Evolutionary conservation across 2,113 vertebrate genomes (phyloP).

Genomic region (Brachypteracias leptosomus): DNA sequence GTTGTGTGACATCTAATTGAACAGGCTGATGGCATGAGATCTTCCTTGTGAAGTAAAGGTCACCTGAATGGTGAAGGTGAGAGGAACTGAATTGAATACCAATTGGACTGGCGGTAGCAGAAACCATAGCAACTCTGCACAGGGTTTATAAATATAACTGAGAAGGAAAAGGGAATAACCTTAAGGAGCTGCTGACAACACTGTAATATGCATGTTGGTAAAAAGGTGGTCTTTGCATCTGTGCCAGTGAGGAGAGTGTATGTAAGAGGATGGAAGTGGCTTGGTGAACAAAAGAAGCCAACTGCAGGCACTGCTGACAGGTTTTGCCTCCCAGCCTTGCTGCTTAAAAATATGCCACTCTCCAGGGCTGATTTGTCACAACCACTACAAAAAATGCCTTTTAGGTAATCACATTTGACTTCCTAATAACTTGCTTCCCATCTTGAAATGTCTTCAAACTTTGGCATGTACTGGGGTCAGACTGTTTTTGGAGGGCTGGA

Average conservation of each 20-base stretch:
- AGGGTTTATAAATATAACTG: slow-evolving; percentile 1
- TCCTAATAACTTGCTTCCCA: background rate
- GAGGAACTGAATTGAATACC: slow-evolving; percentile 11
- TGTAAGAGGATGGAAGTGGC: background rate
- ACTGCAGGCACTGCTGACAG: background rate
- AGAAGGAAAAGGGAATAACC: background rate
- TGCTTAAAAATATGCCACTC: background rate
- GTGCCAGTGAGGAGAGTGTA: background rate
- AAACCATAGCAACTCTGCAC: slow-evolving; percentile 44
- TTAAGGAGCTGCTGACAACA: background rate
- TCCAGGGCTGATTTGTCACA: background rate
- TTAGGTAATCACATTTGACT: background rate
- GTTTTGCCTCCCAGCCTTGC: background rate
- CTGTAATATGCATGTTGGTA: background rate
- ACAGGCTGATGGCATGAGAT: slow-evolving; percentile 20
- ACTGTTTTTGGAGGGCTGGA: background rate
- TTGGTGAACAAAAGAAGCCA: background rate
- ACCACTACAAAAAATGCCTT: background rate
- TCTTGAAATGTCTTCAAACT: background rate
- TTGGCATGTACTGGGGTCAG: background rate
- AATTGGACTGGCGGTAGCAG: slow-evolving; percentile 16
- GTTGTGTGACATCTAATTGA: slow-evolving; percentile 36
- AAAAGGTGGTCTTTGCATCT: background rate
- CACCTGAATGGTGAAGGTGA: slow-evolving; percentile 43
- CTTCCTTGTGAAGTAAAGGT: slow-evolving; percentile 53